Evolutionary conservation across 1,140 invertebrate species (phyloP).

Genomic region (Bombus huntii): DNA sequence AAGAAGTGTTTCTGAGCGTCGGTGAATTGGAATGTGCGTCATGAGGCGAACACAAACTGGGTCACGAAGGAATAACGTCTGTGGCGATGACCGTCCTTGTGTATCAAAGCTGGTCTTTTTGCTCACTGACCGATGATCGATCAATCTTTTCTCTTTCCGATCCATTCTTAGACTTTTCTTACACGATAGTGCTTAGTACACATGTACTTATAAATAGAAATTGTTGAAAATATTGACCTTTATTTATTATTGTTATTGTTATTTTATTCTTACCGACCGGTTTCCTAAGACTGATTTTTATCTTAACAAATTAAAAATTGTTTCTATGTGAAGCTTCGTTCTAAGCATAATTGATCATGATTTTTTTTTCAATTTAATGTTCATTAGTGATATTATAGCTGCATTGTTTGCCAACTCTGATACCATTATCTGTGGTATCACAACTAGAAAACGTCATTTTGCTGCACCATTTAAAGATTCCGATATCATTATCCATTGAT

Average conservation of each 20-base stretch:
- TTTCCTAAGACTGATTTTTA: neutral
- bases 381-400: too few relatives aligned
- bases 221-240: neutral
- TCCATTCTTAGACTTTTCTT: neutral
- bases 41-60: conserved; percentile 50
- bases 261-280: neutral
- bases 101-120: conserved; percentile 50
- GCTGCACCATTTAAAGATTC: neutral
- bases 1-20: neutral
- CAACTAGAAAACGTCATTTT: conserved; percentile 3
- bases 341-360: too few relatives aligned
- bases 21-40: conserved; percentile 57
- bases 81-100: conserved; percentile 72
- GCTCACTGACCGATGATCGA: conserved; percentile 51
- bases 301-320: neutral
- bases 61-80: conserved; percentile 63
- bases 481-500: neutral
- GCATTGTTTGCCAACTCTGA: neutral
- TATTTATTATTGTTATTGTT: neutral
- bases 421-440: neutral
- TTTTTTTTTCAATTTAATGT: too few relatives aligned
- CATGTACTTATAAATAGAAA: too few relatives aligned
- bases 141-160: conserved; percentile 52
- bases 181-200: neutral
- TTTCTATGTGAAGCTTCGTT: neutral